Base-by-base conservation (phyloP, 2,888 invertebrate species). In the Spialia ferax region DNA sequence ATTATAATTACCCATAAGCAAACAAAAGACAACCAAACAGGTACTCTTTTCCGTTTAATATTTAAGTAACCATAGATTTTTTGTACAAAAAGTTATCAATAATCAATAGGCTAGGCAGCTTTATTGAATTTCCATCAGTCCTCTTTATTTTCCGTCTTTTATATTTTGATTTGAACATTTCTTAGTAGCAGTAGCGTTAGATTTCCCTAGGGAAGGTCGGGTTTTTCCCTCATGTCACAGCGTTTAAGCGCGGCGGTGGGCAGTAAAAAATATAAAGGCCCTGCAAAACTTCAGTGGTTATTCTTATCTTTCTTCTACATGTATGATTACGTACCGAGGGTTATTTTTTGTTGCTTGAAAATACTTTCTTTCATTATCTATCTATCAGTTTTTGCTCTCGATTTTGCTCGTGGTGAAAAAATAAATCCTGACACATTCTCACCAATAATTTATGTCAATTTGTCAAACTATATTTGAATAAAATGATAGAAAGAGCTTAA, bases 161-260 rank as follows among this genome's bases (percentile, higher is more conserved):
- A 45, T 66, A 71, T 76, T 74, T 76, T 74, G 73, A 75, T 74
- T 73, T 68, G 69, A 18, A 75, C 75, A 74, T 73, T 72, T 76
- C 42, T 77, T 75, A 68, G 70, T 76, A 76, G 78, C 75, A 73
- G 74, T 71, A 73, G 72, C 69, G 77, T 45, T 45, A 45, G 76
- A 84, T 84, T 84, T 83, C 81, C 81, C 81, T 15, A 5, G 78
- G 72, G 82, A 69, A 45, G 54, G 32, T 62, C 56, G 55, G 54
- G 23, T 38, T n/a, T 35, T 71, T 68, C 66, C 73, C 73, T 73
- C 69, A 75, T 64, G 72, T 76, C 70, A 74, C 74, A 74, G 73
- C 74, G 74, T 68, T 60, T 60, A 66, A 59, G 54, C 70, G 66
- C 61, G 63, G 69, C 60, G 69, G 71, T 70, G 73, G 74, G 69